phyloP scores from a whole-genome alignment of 1,140 invertebrate genomes.

The Bilobella aurantiaca region DNA sequence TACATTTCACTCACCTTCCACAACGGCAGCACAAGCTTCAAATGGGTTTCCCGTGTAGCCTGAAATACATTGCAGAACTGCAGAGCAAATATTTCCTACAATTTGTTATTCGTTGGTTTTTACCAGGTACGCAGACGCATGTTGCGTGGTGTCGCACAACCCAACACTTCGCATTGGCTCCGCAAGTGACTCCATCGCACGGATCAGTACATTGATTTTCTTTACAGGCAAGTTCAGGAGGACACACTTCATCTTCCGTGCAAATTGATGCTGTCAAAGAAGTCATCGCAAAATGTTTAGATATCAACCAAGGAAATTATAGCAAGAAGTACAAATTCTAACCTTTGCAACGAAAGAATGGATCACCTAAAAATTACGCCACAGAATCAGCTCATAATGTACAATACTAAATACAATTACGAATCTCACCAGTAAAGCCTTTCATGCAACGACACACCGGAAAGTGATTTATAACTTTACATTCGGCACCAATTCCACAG shows the following conservation, averaged over 20 bases:
- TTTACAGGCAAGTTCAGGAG: constrained; percentile 65
- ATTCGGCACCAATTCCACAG: constrained; percentile 54
- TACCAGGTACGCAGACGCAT: constrained; percentile 42
- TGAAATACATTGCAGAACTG: constrained; percentile 22
- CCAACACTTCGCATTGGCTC: constrained; percentile 61
- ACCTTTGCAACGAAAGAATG: constrained; percentile 62
- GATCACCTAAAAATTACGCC: constrained; percentile 48
- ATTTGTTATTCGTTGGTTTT: not conserved
- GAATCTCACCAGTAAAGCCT: constrained; percentile 55
- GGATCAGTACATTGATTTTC: constrained; percentile 73
- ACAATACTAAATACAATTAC: not conserved
- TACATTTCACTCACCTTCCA: constrained; percentile 43
- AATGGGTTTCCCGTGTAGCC: constrained; percentile 72
- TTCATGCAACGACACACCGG: constrained; percentile 65
- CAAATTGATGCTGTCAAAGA: constrained; percentile 32
- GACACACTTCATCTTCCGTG: constrained; percentile 59
- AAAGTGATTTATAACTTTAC: constrained; percentile 66
- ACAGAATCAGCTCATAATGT: not conserved
- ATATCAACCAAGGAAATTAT: not conserved
- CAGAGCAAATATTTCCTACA: too few relatives aligned
- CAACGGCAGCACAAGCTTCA: constrained; percentile 54
- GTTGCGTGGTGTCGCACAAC: constrained; percentile 69
- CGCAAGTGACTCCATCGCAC: constrained; percentile 66
- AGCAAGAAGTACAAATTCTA: constrained; percentile 6
- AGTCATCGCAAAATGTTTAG: constrained; percentile 10